Conservation (phyloP, 2,888 invertebrate genomes). For the Athripsodes cinereus region DNA sequence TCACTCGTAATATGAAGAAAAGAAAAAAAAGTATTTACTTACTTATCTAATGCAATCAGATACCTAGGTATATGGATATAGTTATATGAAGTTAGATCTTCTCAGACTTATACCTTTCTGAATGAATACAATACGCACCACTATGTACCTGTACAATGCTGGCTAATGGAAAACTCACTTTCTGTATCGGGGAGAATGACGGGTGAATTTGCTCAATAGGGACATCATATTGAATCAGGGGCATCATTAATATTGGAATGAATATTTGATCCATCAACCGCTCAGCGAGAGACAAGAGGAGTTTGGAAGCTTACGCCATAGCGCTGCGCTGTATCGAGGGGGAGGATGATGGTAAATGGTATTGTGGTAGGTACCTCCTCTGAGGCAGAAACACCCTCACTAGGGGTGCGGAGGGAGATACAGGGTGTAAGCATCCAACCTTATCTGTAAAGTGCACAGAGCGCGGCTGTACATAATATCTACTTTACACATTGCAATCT, state of each 20-base stretch:
- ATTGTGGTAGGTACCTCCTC: neutral
- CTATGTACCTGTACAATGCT: neutral
- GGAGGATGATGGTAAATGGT: neutral
- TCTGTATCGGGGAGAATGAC: neutral
- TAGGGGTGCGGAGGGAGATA: neutral
- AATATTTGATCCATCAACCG: conserved; percentile 4
- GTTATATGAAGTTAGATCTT: too few species aligned
- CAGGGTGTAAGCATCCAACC: neutral
- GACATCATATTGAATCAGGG: neutral
- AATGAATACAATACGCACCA: too few species aligned
- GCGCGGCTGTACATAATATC: too few species aligned
- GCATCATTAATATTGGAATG: conserved; percentile 2
- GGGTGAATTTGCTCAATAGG: neutral
- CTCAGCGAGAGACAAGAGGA: neutral
- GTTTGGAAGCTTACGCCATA: neutral
- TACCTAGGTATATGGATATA: too few species aligned
- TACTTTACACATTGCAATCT: too few species aligned
- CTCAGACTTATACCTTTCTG: too few species aligned
- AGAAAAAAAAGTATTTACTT: too few species aligned
- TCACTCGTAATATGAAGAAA: too few species aligned
- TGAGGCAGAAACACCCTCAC: too few species aligned
- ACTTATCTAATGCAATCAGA: too few species aligned
- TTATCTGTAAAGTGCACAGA: neutral
- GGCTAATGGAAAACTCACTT: neutral
- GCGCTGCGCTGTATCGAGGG: neutral